Conservation (phyloP, 2,797 vertebrate species). For the Neopelma chrysocephalum region DNA sequence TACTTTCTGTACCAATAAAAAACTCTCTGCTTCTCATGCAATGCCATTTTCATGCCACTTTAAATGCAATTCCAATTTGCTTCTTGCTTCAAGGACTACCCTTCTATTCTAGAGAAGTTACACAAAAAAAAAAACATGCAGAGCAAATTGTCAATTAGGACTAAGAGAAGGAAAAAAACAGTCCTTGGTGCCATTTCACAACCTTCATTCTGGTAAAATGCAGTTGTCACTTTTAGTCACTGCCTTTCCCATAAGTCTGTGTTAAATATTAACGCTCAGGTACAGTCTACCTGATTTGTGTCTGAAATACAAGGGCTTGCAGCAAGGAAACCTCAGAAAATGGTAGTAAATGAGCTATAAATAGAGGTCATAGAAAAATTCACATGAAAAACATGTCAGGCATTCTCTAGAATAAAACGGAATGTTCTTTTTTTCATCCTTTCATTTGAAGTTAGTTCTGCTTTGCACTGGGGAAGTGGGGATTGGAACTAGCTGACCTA, state of each 20-base stretch:
- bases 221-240: not conserved
- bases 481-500: conserved; percentile 10
- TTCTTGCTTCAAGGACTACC: conserved; percentile 28
- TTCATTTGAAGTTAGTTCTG: conserved; percentile 27
- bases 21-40: not conserved
- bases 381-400: not conserved
- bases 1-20: not conserved
- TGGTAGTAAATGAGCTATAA: not conserved
- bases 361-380: not conserved
- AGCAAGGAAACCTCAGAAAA: not conserved
- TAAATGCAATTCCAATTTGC: not conserved
- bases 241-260: not conserved
- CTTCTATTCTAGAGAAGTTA: conserved; percentile 5
- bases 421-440: not conserved
- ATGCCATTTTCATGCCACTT: not conserved
- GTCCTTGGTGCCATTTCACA: not conserved
- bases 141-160: conserved; percentile 11
- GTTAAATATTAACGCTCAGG: not conserved
- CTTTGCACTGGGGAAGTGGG: not conserved
- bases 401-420: not conserved
- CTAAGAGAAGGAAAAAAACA: not conserved
- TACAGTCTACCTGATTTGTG: not conserved
- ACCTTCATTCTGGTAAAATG: not conserved
- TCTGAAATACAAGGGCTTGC: not conserved
- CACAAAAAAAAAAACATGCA: not conserved